phyloP scores from a whole-genome alignment of 2,888 invertebrate genomes.

The Meandrusa payeni region DNA sequence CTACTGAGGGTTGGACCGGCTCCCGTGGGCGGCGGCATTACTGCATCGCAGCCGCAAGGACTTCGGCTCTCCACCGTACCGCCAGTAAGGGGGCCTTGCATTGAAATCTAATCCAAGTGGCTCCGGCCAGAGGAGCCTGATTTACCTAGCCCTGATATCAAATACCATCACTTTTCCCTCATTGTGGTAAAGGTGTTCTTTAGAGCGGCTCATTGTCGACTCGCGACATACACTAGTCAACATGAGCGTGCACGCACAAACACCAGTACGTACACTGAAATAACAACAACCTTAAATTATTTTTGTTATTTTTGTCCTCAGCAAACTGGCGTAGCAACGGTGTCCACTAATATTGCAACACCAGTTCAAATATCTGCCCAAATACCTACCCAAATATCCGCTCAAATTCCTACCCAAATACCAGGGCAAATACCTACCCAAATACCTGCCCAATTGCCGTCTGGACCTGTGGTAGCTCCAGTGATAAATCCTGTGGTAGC shows the following conservation, averaged over 20 bases:
- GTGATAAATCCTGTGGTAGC: constrained; percentile 30
- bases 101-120: constrained; percentile 36
- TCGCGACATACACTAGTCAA: too few species aligned
- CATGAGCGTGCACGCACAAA: too few species aligned
- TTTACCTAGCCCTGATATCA: too few species aligned
- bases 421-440: constrained; percentile 43
- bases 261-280: too few species aligned
- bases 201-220: too few species aligned
- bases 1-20: constrained; percentile 91
- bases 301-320: constrained; percentile 37
- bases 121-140: too few species aligned
- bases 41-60: constrained; percentile 84
- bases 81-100: constrained; percentile 89
- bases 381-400: constrained; percentile 34
- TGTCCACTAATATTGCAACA: constrained; percentile 64
- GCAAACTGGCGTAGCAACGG: constrained; percentile 66
- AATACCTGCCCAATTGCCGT: constrained; percentile 45
- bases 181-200: too few species aligned
- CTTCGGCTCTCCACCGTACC: constrained; percentile 93
- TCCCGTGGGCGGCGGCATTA: constrained; percentile 80
- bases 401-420: constrained; percentile 46
- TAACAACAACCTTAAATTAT: too few species aligned
- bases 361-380: constrained; percentile 40
- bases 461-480: constrained; percentile 43
- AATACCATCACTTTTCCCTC: too few species aligned